Evolutionary conservation across 2,113 vertebrate genomes (phyloP).

Genomic region (Bostrychus sinensis): DNA sequence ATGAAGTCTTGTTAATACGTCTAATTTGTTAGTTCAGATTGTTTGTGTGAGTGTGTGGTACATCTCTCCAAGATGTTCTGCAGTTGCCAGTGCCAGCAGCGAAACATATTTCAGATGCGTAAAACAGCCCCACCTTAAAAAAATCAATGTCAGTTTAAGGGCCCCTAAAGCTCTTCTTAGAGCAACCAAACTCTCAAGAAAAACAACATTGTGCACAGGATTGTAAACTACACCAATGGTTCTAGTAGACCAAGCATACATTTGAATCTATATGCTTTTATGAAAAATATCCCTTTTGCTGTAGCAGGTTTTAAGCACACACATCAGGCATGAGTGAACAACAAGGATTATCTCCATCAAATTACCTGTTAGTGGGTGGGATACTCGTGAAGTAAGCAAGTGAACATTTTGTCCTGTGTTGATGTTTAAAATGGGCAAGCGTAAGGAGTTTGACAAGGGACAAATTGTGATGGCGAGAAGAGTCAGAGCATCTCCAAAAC

Average conservation of each 20-base stretch:
- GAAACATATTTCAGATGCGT: background rate
- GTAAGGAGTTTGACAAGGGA: no score
- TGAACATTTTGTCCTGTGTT: no score
- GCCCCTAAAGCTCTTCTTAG: background rate
- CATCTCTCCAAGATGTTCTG: background rate
- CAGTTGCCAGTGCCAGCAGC: slow-evolving; percentile 8
- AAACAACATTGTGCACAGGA: background rate
- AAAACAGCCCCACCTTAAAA: slow-evolving; percentile 1
- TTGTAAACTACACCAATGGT: background rate
- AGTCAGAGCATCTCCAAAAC: background rate
- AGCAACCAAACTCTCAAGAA: background rate
- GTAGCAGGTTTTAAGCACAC: no score
- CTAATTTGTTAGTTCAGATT: slow-evolving; percentile 7
- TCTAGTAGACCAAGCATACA: background rate
- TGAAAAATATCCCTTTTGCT: background rate
- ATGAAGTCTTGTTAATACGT: background rate
- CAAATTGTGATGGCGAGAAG: no score
- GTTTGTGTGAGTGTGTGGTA: background rate
- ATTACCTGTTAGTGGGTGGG: no score
- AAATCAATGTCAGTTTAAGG: slow-evolving; percentile 13
- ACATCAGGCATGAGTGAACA: no score
- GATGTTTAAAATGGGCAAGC: no score
- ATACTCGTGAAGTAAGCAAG: no score
- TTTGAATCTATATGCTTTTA: no score
- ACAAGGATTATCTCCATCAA: no score